A percentile compares a stretch with the other conserved stretches of the same genome.
Conservation (phyloP, 2,797 vertebrate species). For the Trichosurus vulpecula region DNA sequence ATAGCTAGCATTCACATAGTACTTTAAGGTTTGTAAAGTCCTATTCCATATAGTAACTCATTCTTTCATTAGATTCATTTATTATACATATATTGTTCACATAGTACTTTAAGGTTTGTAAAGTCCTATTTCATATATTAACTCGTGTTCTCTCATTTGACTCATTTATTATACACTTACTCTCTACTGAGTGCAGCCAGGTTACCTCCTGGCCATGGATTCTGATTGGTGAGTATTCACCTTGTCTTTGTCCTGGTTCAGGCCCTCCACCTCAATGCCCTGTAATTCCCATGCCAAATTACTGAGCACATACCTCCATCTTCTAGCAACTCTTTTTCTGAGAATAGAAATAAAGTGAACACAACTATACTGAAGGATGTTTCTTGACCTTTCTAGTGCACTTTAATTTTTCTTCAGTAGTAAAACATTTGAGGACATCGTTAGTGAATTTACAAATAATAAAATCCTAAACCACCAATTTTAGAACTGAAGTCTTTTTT, state of each 20-base stretch:
- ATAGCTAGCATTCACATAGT: neutral
- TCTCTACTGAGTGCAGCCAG: neutral
- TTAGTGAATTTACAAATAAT: constrained; percentile 65
- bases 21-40: neutral
- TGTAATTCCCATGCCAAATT: neutral
- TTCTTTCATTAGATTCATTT: too few species aligned
- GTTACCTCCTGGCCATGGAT: neutral
- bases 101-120: neutral
- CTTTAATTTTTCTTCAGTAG: constrained; percentile 67
- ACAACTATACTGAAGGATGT: constrained; percentile 24
- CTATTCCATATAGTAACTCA: too few species aligned
- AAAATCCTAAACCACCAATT: constrained; percentile 65
- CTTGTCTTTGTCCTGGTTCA: neutral
- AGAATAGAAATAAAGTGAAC: neutral
- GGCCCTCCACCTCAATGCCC: neutral
- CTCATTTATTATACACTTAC: neutral
- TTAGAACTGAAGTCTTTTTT: constrained; percentile 54
- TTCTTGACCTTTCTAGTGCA: constrained; percentile 53
- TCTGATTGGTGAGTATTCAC: neutral
- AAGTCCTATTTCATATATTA: too few species aligned
- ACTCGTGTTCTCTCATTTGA: too few species aligned
- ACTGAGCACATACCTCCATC: neutral
- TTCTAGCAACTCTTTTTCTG: neutral
- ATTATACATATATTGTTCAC: neutral
- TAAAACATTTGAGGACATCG: constrained; percentile 70